These are phyloP conservation scores for Pipistrellus pygmaeus DNA, from an alignment of 2,797 vertebrate genomes.

Conservation along the genomic window DNA sequence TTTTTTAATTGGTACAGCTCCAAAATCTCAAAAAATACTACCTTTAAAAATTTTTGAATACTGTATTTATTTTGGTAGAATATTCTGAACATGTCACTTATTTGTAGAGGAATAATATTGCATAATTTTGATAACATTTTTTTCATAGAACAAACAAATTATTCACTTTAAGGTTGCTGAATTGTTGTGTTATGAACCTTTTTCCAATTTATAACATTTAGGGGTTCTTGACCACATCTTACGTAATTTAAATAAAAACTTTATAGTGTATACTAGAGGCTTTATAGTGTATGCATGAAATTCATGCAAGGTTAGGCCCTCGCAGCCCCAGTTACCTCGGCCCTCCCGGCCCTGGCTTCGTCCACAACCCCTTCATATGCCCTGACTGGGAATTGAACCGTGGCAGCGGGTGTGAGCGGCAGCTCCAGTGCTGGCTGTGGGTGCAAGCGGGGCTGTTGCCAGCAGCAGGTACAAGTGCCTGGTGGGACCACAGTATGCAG, in stretches of 20 bases:
- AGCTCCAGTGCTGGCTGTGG: no score
- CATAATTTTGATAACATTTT: conserved; percentile 51
- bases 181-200: not conserved
- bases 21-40: not conserved
- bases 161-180: conserved; percentile 26
- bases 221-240: not conserved
- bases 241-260: conserved; percentile 26
- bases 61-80: conserved; percentile 46
- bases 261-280: not conserved
- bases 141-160: conserved; percentile 50
- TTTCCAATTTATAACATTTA: conserved; percentile 12
- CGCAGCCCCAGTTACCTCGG: no score
- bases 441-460: no score
- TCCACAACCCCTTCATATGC: no score
- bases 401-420: no score
- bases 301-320: no score
- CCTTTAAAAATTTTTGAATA: not conserved
- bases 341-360: no score
- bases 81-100: conserved; percentile 39
- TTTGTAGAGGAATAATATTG: conserved; percentile 56
- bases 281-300: no score
- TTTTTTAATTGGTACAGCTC: not conserved
- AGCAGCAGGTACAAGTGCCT: no score
- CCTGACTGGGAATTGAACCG: no score
- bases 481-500: no score